Evolutionary conservation across 2,113 vertebrate genomes (phyloP), one percentile per base, ranked within the genome.

Genomic region (Microcebus lehilahytsara): DNA sequence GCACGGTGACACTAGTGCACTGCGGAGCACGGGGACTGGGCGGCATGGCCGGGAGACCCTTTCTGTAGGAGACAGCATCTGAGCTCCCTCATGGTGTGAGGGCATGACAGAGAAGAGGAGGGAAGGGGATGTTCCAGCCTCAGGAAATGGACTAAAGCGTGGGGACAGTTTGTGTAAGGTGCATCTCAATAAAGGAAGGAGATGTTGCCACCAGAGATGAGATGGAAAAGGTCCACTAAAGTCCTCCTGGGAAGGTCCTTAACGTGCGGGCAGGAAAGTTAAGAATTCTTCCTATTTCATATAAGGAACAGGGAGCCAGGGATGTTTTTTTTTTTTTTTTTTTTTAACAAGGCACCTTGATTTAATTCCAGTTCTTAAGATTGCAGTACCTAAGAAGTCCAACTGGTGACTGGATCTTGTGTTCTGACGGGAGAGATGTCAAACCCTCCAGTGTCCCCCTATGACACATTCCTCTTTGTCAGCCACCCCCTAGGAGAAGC

Each of bases 1-100:
- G 51, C 32, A 6, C n/a, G 2, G 49, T 20, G 34, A 30, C 3
- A 0, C 51, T 42, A 5, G 34, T 2, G 27, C 17, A 4, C 23
- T 25, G 23, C 20, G 6, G 78, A 9, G 16, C 40, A 19, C 34
- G n/a, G 64, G 42, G 79, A n/a, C n/a, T 71, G 72, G 8, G 32
- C 10, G 4, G 11, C 10, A 3, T 7, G 30, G 17, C 37, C 6
- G 10, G 14, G 32, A 27, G 46, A 79, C 60, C 16, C 42, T 40
- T 40, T n/a, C 77, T 60, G 10, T 10, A 51, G 40, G 25, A 30
- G 56, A 6, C 34, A 11, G 40, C 40, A 34, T 37, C 62, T 53
- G 49, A 71, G 71, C 19, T 56, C 13, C 20, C 6, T 37, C 4
- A 3, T 37, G 14, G 32, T 19, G 12, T 75, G 32, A 40, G 34